These are phyloP conservation scores for Psettodes erumei DNA, from an alignment of 2,113 vertebrate genomes.

Conservation along the genomic window DNA sequence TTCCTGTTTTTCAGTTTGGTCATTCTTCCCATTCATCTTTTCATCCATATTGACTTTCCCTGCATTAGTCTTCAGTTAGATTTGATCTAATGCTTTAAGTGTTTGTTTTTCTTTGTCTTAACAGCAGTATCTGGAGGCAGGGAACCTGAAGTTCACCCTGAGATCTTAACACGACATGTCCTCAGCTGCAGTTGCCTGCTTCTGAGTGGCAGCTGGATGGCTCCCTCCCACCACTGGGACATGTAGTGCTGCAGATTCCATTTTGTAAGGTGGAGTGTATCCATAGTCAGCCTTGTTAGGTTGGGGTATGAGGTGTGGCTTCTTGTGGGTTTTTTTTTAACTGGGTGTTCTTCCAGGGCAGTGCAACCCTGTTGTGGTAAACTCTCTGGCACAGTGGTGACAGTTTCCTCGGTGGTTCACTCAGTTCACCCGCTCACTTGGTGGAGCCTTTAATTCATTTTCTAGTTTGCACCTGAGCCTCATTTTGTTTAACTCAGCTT, in stretches of 20 bases:
- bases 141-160: neutral
- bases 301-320: neutral
- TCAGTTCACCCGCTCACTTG: too few relatives aligned
- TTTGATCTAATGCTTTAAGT: neutral
- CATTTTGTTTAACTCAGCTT: neutral
- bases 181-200: slow-evolving; percentile 6
- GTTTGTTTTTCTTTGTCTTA: neutral
- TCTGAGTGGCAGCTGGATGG: neutral
- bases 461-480: neutral
- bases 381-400: neutral
- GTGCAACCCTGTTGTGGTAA: neutral
- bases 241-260: neutral
- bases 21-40: neutral
- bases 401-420: neutral
- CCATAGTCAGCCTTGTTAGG: neutral
- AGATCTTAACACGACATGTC: neutral
- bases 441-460: slow-evolving; percentile 2
- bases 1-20: slow-evolving; percentile 5
- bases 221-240: neutral
- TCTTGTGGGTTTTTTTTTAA: neutral
- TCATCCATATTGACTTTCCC: neutral
- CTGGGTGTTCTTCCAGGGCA: neutral
- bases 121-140: neutral
- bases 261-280: neutral
- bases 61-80: neutral